These are phyloP conservation scores for Calameuta idolon DNA, from an alignment of 2,888 invertebrate genomes.

Conservation along the genomic window DNA sequence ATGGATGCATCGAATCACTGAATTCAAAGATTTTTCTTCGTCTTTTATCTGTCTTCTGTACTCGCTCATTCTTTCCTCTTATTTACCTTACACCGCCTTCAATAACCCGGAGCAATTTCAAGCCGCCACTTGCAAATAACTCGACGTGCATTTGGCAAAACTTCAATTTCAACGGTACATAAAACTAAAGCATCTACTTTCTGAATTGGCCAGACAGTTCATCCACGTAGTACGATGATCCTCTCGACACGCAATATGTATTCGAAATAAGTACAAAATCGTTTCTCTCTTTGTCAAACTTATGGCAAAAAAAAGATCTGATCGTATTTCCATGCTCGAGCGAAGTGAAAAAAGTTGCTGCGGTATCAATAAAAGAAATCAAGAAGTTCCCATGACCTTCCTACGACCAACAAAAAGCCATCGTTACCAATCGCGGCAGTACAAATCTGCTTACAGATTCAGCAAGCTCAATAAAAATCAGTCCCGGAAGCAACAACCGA, in stretches of 20 bases:
- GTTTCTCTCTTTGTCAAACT: background rate
- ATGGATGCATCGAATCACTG: slow-evolving; percentile 12
- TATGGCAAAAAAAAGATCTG: background rate
- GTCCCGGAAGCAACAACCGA: background rate
- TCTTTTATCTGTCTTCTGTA: background rate
- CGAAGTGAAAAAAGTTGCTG: background rate
- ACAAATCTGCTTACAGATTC: background rate
- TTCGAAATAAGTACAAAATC: background rate
- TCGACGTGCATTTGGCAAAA: slow-evolving; percentile 17
- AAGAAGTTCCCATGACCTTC: background rate
- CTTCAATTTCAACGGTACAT: slow-evolving; percentile 4
- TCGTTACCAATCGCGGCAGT: background rate
- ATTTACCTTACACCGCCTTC: background rate
- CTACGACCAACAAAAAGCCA: background rate
- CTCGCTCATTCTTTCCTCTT: background rate
- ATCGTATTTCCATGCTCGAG: background rate
- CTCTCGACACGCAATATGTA: background rate
- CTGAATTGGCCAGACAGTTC: background rate
- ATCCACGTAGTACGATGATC: background rate
- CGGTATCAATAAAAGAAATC: background rate
- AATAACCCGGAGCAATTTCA: background rate
- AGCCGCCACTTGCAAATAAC: background rate
- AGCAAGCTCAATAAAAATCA: background rate
- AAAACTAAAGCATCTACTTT: background rate
- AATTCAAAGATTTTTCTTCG: background rate